Evolutionary conservation across 2,888 invertebrate genomes (phyloP), one percentile per base, ranked within the genome.

Genomic region (Yponomeuta plumbellus): DNA sequence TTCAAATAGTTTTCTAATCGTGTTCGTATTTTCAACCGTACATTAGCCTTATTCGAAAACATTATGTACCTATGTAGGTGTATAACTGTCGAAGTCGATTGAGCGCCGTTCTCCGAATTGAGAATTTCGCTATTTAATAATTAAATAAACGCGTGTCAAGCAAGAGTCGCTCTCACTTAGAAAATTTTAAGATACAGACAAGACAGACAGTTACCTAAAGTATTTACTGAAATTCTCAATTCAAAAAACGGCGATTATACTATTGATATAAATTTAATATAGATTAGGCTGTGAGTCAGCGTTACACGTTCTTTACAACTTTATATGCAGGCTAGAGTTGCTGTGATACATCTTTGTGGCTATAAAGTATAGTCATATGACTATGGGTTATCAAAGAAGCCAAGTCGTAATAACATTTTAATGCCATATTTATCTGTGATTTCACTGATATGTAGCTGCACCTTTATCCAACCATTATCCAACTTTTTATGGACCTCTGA

Each of bases 331-430:
- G 89, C 90, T 91, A 91, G 89, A 90, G 88, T 89, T 88, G 85
- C 89, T 91, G 90, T 89, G 89, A 91, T 89, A 90, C 88, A 87
- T 81, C 83, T 83, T 84, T 84, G 83, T 87, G 89, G 85, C 90
- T 85, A 85, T 82, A 85, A 84, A 81, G 74, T 76, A 79, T 85
- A 84, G 83, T 86, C 80, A 78, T 80, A 82, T 81, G 84, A 79
- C 81, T 80, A 80, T 76, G 78, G 74, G 75, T 78, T 75, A 76
- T 76, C 77, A 76, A 76, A 74, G 70, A 70, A 71, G 72, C 70
- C 71, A 70, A 71, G 73, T 72, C 70, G 70, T 70, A 22, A 69
- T 70, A 70, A 76, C 75, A 73, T 76, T 75, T 69, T 70, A 74
- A 71, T 74, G 81, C 80, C 82, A 80, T 80, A 78, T 73, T 79